A percentile compares a stretch with the other conserved stretches of the same genome.
Conservation (phyloP, 2,888 invertebrate genomes). For the Tuberolachnus salignus region DNA sequence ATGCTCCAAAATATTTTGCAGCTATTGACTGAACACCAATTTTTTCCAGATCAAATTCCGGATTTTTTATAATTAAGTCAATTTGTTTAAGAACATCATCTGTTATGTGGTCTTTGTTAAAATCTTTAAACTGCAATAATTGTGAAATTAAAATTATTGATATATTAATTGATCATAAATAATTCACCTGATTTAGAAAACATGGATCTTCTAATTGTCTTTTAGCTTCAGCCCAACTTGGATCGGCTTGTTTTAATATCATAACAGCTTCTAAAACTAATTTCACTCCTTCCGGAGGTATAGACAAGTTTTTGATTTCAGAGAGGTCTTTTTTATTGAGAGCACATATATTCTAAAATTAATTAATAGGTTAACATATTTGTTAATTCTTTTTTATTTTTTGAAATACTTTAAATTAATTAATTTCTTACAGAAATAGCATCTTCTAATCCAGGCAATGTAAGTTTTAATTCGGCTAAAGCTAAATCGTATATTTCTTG, state of each 20-base stretch:
- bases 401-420: neutral
- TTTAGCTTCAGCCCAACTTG: slow-evolving; percentile 87
- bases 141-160: neutral
- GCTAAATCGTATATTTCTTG: slow-evolving; percentile 71
- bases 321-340: slow-evolving; percentile 85
- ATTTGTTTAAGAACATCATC: slow-evolving; percentile 84
- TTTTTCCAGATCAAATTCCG: slow-evolving; percentile 86
- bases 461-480: slow-evolving; percentile 71
- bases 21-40: slow-evolving; percentile 83
- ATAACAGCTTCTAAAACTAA: slow-evolving; percentile 65
- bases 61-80: slow-evolving; percentile 76
- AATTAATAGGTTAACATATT: slow-evolving; percentile 15
- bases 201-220: slow-evolving; percentile 83
- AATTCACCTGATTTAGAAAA: slow-evolving; percentile 70
- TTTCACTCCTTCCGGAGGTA: slow-evolving; percentile 85
- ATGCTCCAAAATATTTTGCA: slow-evolving; percentile 85
- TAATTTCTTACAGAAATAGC: slow-evolving; percentile 68
- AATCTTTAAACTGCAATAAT: slow-evolving; percentile 73
- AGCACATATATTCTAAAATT: slow-evolving; percentile 72
- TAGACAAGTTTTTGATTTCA: slow-evolving; percentile 87
- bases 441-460: slow-evolving; percentile 85
- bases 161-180: neutral
- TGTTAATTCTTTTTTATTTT: too few relatives aligned
- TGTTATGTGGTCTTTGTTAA: slow-evolving; percentile 86
- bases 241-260: slow-evolving; percentile 77